phyloP scores from a whole-genome alignment of 37 sponge, comb jelly and placozoan genomes.

The Cliona cf. orientalis region DNA sequence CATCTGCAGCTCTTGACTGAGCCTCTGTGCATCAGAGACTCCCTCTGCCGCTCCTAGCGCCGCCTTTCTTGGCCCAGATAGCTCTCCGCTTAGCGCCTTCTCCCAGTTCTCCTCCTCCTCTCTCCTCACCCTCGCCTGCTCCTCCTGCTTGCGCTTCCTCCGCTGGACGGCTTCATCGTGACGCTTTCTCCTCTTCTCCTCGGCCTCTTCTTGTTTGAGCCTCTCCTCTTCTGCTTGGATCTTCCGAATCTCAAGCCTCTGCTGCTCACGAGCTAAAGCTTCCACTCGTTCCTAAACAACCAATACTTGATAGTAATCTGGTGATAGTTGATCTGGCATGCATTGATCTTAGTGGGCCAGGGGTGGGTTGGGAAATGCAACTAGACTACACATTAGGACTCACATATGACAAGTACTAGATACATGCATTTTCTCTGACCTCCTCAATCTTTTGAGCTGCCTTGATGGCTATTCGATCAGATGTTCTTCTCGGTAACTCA shows the following conservation, averaged over 20 bases:
- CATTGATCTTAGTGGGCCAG: too few relatives aligned
- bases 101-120: constrained; percentile 82
- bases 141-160: constrained; percentile 52
- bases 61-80: constrained; percentile 68
- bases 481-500: constrained; percentile 68
- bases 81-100: constrained; percentile 71
- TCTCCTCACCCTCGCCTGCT: constrained; percentile 49
- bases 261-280: constrained; percentile 64
- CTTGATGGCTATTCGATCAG: constrained; percentile 76
- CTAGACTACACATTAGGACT: too few relatives aligned
- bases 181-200: constrained; percentile 43
- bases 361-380: too few relatives aligned
- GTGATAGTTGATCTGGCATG: too few relatives aligned
- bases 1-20: not conserved
- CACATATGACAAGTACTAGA: too few relatives aligned
- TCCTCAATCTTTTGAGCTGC: constrained; percentile 55
- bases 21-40: constrained; percentile 38
- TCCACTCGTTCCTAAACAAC: constrained; percentile 46
- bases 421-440: constrained; percentile 33
- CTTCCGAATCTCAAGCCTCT: constrained; percentile 63
- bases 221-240: constrained; percentile 48
- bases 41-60: constrained; percentile 71
- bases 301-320: not conserved
- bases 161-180: constrained; percentile 59
- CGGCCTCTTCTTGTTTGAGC: constrained; percentile 60